phyloP scores from a whole-genome alignment of 1,140 invertebrate genomes.

The Pseudomyrmex cubaensis region DNA sequence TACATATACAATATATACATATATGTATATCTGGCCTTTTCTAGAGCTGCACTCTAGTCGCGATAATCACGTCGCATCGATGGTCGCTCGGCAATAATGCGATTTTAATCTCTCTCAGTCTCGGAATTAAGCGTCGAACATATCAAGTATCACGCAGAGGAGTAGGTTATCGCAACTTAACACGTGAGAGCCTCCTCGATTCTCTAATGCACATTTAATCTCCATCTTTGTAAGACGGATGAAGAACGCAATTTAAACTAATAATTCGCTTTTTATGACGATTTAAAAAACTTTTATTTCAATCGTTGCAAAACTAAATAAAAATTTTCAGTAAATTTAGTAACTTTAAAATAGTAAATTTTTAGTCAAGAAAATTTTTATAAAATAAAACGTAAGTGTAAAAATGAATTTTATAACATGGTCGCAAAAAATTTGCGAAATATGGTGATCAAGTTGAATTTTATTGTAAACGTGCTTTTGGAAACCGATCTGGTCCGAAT shows the following conservation, averaged over 20 bases:
- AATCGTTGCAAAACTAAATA: too few relatives aligned
- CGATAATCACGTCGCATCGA: constrained; percentile 49
- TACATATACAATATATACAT: too few relatives aligned
- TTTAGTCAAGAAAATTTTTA: too few relatives aligned
- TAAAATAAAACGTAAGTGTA: too few relatives aligned
- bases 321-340: too few relatives aligned
- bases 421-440: not conserved
- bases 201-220: constrained; percentile 52
- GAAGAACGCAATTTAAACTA: not conserved
- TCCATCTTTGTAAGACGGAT: constrained; percentile 27
- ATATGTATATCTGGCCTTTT: not conserved
- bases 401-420: not conserved
- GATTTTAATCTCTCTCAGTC: constrained; percentile 47
- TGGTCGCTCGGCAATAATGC: constrained; percentile 43
- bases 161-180: constrained; percentile 52
- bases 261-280: constrained; percentile 19
- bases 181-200: constrained; percentile 22
- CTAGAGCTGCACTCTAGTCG: constrained; percentile 15
- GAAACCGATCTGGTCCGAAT: not conserved
- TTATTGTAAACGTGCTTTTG: not conserved
- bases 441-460: not conserved
- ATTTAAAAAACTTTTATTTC: not conserved
- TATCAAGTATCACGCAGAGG: constrained; percentile 45
- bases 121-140: constrained; percentile 36
- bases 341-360: too few relatives aligned